Evolutionary conservation across 2,113 vertebrate species (phyloP), one percentile per base, ranked within the genome.

Genomic region (Dicrurus megarhynchus): DNA sequence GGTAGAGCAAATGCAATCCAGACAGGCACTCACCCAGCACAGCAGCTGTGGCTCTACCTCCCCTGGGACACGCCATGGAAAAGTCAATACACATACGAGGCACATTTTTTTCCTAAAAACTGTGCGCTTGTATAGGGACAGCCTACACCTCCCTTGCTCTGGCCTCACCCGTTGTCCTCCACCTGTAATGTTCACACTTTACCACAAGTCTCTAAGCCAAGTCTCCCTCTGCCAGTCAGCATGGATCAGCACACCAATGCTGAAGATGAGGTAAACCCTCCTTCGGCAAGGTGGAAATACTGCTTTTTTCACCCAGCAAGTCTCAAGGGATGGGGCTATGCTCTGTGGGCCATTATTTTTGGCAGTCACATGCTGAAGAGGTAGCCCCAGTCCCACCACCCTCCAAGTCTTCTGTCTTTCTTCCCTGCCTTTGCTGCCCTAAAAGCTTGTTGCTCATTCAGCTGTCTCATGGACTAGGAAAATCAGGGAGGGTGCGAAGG

Each of bases 1-100:
- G 94, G 84, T 0, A 1, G 28, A 95, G 57, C 89, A 96, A 95
- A 89, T 89, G 95, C 44, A 73, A 42, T 32, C 69, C 73, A 68
- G 74, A 30, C 86, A 87, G 73, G 68, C 77, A 26, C 28, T 89
- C 44, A 27, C 77, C 56, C 32, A 6, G 35, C 61, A 22, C 28
- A 84, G 70, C 96, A 95, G 94, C 91, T 95, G 95, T 68, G 78
- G n/a, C 37, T 78, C 41, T 28, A 3, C 16, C 16, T 92, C 81
- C 77, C 81, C 5, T 33, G 84, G 61, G 93, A 94, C 16, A 28
- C 50, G 39, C 56, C 26, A 47, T 79, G 53, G 41, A 89, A 92
- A 60, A 52, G 78, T 64, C 70, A 91, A 78, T 68, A 65, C 22
- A 11, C 13, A 18, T 44, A 39, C 44, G 68, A 77, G 33, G 42